phyloP scores from a whole-genome alignment of 2,888 invertebrate species.

The Camptogramma bilineatum region DNA sequence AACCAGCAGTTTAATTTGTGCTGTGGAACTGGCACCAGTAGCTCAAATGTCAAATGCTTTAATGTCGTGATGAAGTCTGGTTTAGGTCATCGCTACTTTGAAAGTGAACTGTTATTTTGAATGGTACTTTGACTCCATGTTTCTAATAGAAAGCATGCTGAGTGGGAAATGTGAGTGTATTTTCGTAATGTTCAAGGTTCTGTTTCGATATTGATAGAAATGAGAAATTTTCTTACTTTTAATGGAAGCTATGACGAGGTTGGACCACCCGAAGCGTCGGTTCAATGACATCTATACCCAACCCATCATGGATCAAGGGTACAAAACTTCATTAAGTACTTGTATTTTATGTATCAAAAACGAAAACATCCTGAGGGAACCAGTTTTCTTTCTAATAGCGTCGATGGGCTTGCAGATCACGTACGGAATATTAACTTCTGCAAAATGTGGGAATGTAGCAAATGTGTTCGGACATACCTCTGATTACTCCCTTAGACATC shows the following conservation, averaged over 20 bases:
- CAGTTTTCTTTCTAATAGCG: too few relatives aligned
- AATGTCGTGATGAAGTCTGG: conserved; percentile 43
- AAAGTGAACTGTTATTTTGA: conserved; percentile 28
- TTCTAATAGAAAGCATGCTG: conserved; percentile 1
- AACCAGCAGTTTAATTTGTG: conserved; percentile 13
- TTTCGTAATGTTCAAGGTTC: neutral
- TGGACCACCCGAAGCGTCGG: neutral
- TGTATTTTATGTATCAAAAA: too few relatives aligned
- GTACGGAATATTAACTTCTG: too few relatives aligned
- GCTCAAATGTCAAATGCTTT: conserved; percentile 49
- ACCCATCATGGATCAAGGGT: neutral
- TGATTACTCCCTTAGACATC: too few relatives aligned
- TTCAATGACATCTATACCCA: neutral
- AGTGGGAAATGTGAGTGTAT: neutral
- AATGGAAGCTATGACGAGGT: neutral
- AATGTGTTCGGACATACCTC: too few relatives aligned
- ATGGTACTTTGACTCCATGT: conserved; percentile 12
- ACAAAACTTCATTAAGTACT: neutral
- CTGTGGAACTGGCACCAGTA: conserved; percentile 36
- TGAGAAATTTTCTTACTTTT: neutral
- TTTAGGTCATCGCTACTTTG: conserved; percentile 42
- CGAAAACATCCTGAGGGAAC: too few relatives aligned
- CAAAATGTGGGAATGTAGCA: too few relatives aligned
- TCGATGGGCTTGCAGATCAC: too few relatives aligned
- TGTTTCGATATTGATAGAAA: neutral